Evolutionary conservation across 2,888 invertebrate genomes (phyloP), one percentile per base, ranked within the genome.

Genomic region (Exephanes ischioxanthus): DNA sequence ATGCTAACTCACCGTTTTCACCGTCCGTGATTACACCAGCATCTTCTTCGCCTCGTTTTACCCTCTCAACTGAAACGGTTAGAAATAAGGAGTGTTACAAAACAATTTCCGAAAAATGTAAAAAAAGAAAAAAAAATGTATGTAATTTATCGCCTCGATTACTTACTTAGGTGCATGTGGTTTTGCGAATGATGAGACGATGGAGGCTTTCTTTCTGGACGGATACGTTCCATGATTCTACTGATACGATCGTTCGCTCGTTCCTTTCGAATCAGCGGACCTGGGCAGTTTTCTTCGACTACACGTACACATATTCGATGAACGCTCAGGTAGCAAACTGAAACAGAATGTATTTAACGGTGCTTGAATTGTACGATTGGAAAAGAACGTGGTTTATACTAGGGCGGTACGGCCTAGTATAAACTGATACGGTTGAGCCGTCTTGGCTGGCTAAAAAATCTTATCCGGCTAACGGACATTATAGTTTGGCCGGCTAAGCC

Each of bases 271-370:
- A 95, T 95, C 88, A 95, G 93, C 90, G 97, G 96, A 37, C 97
- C 96, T 30, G 97, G 97, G 93, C 98, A 98, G 88, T 95, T 96
- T 93, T 98, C 98, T 88, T 97, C 97, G 86, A 98, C 96, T 0
- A 95, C 94, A 89, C 96, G 96, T 68, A 97, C 96, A 94, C 98
- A 99, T 68, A 95, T 94, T 87, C 98, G 97, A 95, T 98, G 98
- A 91, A 98, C 97, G 91, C 97, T 97, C 90, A 98, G 95, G 93
- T 97, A 97, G 95, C 99, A 99, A 94, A 97, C 98, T 97, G 94
- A n/a, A 93, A 93, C 86, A 84, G 41, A 87, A 58, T 80, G 68
- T 1, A 53, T 58, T 58, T 58, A 3, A 14, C 26, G 22, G 11
- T 7, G 22, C n/a, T 19, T 2, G 2, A 55, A 55, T 55, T 55